Evolutionary conservation across 2,113 vertebrate genomes (phyloP).

Genomic region (Pelvicachromis taeniatus): DNA sequence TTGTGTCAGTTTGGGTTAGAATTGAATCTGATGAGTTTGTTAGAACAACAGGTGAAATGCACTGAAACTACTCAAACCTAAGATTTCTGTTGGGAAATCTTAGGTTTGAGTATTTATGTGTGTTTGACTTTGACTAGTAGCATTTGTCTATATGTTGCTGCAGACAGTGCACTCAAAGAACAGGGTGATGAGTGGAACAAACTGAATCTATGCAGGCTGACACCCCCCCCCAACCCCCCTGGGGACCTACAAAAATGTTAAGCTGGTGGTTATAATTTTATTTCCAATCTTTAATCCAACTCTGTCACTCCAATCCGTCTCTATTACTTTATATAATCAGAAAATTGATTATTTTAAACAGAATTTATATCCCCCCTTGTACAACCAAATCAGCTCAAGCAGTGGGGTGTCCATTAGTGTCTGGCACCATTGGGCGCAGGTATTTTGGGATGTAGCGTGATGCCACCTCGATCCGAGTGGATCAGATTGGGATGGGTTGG

Average conservation of each 20-base stretch:
- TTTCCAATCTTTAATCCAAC: not conserved
- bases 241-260: not conserved
- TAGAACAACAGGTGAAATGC: not conserved
- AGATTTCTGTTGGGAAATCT: not conserved
- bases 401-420: not conserved
- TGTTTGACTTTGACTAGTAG: not conserved
- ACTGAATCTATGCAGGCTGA: no score
- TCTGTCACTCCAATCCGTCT: not conserved
- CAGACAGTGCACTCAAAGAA: accelerated
- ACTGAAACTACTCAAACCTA: no score
- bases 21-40: not conserved
- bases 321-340: not conserved
- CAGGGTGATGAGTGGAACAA: no score
- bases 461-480: not conserved
- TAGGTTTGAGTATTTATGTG: not conserved
- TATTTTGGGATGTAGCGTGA: not conserved
- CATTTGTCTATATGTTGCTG: not conserved
- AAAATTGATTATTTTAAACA: not conserved
- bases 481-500: not conserved
- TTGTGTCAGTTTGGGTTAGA: not conserved
- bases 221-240: no score
- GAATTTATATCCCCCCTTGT: accelerated
- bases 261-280: not conserved
- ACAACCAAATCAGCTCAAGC: not conserved
- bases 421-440: not conserved